A percentile compares a stretch with the other conserved stretches of the same genome.
phyloP scores from a whole-genome alignment of 2,888 invertebrate species.

The Acrobasis suavella region DNA sequence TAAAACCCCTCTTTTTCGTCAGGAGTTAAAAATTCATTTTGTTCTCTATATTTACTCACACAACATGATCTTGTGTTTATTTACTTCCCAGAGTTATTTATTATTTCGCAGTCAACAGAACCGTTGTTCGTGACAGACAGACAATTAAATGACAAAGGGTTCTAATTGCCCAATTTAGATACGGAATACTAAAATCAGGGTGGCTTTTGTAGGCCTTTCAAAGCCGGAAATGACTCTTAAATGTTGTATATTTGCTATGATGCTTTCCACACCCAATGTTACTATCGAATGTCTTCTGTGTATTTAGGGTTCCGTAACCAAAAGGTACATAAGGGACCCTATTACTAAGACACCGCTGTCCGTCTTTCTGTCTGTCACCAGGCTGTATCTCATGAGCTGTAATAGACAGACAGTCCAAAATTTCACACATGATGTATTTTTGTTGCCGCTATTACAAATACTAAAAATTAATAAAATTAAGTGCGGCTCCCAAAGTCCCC shows the following conservation, averaged over 20 bases:
- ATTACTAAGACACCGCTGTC: no score
- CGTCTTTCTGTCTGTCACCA: no score
- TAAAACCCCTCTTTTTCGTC: not conserved
- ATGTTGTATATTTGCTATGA: slow-evolving; percentile 26
- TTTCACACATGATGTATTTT: no score
- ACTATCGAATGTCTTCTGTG: not conserved
- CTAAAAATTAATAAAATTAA: no score
- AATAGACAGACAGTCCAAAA: no score
- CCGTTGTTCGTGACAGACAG: slow-evolving; percentile 29
- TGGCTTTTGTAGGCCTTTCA: slow-evolving; percentile 21
- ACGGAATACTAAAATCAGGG: slow-evolving; percentile 23
- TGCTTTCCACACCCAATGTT: not conserved
- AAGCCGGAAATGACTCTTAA: slow-evolving; percentile 23
- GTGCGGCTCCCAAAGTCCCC: no score
- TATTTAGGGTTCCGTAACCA: no score
- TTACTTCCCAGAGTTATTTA: slow-evolving; percentile 44
- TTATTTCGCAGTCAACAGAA: slow-evolving; percentile 39
- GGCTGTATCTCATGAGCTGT: no score
- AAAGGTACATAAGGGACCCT: no score
- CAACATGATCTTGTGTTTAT: slow-evolving; percentile 10
- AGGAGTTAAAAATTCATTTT: not conserved
- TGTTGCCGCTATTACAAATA: no score
- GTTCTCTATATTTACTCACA: slow-evolving; percentile 3
- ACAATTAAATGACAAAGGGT: slow-evolving; percentile 33
- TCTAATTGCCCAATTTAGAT: slow-evolving; percentile 34